These are phyloP conservation scores for Eristalis arbustorum DNA, from an alignment of 2,888 invertebrate genomes.

Conservation along the genomic window DNA sequence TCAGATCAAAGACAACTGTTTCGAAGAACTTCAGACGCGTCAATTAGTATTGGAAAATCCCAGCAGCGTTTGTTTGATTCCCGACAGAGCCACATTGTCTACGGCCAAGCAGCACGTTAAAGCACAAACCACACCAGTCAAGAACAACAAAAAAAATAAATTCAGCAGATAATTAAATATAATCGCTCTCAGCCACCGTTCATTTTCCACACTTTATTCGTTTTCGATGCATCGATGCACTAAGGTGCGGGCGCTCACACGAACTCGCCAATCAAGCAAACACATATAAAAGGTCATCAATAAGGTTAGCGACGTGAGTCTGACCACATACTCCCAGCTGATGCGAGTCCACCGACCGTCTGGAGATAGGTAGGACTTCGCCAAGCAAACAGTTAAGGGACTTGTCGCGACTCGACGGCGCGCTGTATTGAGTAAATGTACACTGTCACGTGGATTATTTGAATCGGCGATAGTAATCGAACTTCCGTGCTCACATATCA, in stretches of 20 bases:
- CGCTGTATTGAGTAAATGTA: slow-evolving; percentile 22
- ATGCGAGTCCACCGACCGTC: neutral
- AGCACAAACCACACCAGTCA: neutral
- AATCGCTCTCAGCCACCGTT: slow-evolving; percentile 58
- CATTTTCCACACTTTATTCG: slow-evolving; percentile 8
- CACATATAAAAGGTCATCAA: slow-evolving; percentile 46
- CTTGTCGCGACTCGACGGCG: neutral
- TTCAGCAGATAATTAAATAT: slow-evolving; percentile 65
- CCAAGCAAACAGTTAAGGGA: neutral
- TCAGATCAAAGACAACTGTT: slow-evolving; percentile 33
- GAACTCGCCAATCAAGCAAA: neutral
- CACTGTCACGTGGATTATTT: slow-evolving; percentile 42
- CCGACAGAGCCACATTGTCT: slow-evolving; percentile 57
- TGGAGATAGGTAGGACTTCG: neutral
- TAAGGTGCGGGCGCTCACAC: slow-evolving; percentile 17
- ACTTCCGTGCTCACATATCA: neutral
- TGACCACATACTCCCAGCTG: slow-evolving; percentile 36
- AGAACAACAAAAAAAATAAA: slow-evolving; percentile 18
- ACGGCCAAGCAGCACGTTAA: slow-evolving; percentile 14
- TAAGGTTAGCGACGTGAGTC: slow-evolving; percentile 60
- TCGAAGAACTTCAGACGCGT: slow-evolving; percentile 3
- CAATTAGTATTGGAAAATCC: slow-evolving; percentile 35
- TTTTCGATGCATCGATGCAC: slow-evolving; percentile 37
- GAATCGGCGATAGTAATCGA: neutral
- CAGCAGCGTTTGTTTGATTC: slow-evolving; percentile 20